Percentiles rank a stretch among this genome's conserved stretches.
Evolutionary conservation across 1,140 invertebrate species (phyloP).

Genomic region (Ceratosolen solmsi): DNA sequence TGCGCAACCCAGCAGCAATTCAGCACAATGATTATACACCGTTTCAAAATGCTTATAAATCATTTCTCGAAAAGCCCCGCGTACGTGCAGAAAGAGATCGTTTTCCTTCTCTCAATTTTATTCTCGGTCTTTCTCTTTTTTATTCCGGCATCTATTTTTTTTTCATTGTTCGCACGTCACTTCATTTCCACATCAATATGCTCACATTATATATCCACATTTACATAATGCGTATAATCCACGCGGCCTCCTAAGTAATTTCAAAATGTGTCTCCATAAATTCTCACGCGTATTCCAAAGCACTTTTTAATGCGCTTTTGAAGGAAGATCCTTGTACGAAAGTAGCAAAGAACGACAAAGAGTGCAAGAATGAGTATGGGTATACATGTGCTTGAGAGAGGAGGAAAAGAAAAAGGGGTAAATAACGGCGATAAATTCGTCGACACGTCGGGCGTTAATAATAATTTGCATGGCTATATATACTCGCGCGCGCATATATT

Average conservation of each 20-base stretch:
- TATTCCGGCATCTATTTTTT: background rate
- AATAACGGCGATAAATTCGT: constrained; percentile 49
- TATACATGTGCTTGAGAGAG: background rate
- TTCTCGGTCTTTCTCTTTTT: constrained; percentile 5
- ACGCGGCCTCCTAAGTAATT: constrained; percentile 39
- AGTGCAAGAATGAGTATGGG: background rate
- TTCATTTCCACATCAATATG: constrained; percentile 47
- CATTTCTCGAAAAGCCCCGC: constrained; percentile 15
- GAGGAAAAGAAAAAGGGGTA: constrained; percentile 30
- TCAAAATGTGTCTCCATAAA: constrained; percentile 46
- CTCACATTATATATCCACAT: constrained; percentile 25
- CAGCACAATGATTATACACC: constrained; percentile 25
- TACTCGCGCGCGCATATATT: constrained; percentile 21
- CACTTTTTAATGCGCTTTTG: constrained; percentile 16
- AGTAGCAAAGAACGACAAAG: background rate
- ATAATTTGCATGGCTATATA: constrained; percentile 44
- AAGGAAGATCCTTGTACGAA: constrained; percentile 4
- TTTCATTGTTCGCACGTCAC: constrained; percentile 6
- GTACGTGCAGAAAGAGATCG: background rate
- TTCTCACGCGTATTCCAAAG: background rate
- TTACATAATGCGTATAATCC: constrained; percentile 43
- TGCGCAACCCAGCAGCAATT: constrained; percentile 28
- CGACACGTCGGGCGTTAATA: constrained; percentile 49
- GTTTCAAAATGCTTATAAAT: constrained; percentile 35
- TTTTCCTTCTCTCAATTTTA: background rate